Conservation (phyloP, 2,797 vertebrate genomes). For the Lepilemur ruficaudatus region DNA sequence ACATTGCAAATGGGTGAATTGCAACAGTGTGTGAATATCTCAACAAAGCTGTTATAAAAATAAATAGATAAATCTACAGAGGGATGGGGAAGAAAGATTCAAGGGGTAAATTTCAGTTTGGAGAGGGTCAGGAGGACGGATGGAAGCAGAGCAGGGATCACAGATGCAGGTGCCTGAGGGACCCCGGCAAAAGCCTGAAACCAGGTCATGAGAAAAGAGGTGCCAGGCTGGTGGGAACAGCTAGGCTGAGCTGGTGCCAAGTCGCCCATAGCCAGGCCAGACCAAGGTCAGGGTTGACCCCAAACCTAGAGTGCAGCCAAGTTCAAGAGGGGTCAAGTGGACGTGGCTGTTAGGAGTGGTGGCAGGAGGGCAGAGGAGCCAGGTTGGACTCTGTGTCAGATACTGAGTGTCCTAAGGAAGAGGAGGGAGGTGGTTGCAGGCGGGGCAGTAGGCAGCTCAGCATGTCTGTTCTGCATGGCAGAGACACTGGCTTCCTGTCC, state of each 20-base stretch:
- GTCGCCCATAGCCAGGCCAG: background rate
- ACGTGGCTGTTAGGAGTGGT: background rate
- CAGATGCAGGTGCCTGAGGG: background rate
- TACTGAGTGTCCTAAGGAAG: background rate
- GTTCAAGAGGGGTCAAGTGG: too few relatives aligned
- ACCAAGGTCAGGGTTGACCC: background rate
- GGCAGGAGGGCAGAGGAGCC: background rate
- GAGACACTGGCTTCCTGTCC: background rate
- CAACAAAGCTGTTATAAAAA: background rate
- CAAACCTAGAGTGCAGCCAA: background rate
- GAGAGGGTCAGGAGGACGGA: background rate
- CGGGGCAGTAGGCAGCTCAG: background rate
- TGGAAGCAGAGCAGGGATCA: background rate
- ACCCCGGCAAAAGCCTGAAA: background rate
- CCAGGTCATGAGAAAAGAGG: fast-evolving
- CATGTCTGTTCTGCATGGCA: background rate
- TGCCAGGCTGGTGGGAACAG: background rate
- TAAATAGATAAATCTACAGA: background rate
- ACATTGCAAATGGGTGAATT: background rate
- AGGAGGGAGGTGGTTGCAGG: background rate
- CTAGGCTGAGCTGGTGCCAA: too few relatives aligned
- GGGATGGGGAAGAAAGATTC: background rate
- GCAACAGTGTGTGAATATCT: background rate
- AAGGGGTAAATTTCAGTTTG: background rate
- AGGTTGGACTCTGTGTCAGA: background rate